Evolutionary conservation across 2,113 vertebrate genomes (phyloP).

Genomic region (Pseudopodoces humilis): DNA sequence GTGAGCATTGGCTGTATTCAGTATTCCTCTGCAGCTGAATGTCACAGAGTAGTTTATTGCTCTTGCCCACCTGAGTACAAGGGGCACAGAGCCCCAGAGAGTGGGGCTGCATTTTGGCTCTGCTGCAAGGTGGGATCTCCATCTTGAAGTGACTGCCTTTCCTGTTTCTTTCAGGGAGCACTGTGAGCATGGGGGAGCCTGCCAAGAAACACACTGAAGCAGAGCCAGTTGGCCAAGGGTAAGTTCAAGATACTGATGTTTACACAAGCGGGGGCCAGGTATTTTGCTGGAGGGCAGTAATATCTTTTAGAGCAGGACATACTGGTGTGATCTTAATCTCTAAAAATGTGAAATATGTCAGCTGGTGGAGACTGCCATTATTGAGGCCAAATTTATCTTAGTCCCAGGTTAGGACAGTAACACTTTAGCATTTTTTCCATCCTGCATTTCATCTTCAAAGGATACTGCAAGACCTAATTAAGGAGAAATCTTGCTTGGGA

Average conservation of each 20-base stretch:
- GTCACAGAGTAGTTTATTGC: not conserved
- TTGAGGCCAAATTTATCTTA: not conserved
- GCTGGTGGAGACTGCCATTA: not conserved
- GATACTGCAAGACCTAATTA: not conserved
- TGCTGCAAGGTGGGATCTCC: not conserved
- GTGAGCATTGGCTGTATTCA: not conserved
- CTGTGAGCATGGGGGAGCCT: not conserved
- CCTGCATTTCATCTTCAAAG: not conserved
- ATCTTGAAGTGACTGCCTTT: not conserved
- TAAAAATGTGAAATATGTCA: not conserved
- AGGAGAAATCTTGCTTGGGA: not conserved
- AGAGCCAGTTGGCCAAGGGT: not conserved
- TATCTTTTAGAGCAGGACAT: not conserved
- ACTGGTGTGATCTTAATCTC: not conserved
- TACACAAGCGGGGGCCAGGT: not conserved
- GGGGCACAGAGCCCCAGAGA: not conserved
- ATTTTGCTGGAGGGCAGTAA: not conserved
- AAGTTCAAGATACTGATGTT: not conserved
- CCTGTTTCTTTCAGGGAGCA: not conserved
- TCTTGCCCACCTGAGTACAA: not conserved
- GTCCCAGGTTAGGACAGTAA: not conserved
- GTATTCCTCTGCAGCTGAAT: not conserved
- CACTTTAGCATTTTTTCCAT: not conserved
- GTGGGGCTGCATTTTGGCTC: not conserved
- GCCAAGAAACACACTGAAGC: not conserved